These are phyloP conservation scores for Leptoteleia sp. DNA, from an alignment of 1,140 invertebrate genomes.

Conservation along the genomic window DNA sequence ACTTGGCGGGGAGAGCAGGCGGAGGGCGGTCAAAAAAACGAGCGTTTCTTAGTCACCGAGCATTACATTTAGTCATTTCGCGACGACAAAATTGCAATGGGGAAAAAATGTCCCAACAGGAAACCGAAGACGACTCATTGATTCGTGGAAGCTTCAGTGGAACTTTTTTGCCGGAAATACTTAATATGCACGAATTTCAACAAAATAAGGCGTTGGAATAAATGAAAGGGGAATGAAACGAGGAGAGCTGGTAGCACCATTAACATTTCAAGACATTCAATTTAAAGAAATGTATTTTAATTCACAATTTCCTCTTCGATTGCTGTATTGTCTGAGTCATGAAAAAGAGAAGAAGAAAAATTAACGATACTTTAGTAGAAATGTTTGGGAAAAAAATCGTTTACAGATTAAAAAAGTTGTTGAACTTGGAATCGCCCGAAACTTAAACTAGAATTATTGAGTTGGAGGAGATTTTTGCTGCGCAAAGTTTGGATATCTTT, in stretches of 20 bases:
- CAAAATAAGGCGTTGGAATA: background rate
- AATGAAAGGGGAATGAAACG: too few species aligned
- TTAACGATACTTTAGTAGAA: too few species aligned
- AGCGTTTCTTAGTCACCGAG: slow-evolving; percentile 33
- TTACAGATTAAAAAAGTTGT: slow-evolving; percentile 31
- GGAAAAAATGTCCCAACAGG: slow-evolving; percentile 13
- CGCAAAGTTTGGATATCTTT: slow-evolving; percentile 33
- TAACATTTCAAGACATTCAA: background rate
- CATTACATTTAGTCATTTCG: slow-evolving; percentile 36
- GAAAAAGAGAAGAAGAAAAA: too few species aligned
- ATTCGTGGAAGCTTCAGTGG: slow-evolving; percentile 33
- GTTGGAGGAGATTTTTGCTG: slow-evolving; percentile 12
- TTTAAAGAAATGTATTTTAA: background rate
- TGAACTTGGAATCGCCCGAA: slow-evolving; percentile 1
- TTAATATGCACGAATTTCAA: slow-evolving; percentile 7
- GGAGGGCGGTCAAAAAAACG: slow-evolving; percentile 7
- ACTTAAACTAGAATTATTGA: slow-evolving; percentile 28
- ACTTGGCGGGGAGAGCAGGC: too few species aligned
- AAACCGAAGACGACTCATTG: slow-evolving; percentile 32
- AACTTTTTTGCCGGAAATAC: slow-evolving; percentile 4
- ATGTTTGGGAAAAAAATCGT: background rate
- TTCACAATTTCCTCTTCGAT: too few species aligned
- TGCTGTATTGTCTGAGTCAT: too few species aligned
- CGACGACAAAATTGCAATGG: slow-evolving; percentile 5
- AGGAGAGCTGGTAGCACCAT: too few species aligned